Conservation (phyloP, 2,888 invertebrate species). For the Bellardia bayeri region DNA sequence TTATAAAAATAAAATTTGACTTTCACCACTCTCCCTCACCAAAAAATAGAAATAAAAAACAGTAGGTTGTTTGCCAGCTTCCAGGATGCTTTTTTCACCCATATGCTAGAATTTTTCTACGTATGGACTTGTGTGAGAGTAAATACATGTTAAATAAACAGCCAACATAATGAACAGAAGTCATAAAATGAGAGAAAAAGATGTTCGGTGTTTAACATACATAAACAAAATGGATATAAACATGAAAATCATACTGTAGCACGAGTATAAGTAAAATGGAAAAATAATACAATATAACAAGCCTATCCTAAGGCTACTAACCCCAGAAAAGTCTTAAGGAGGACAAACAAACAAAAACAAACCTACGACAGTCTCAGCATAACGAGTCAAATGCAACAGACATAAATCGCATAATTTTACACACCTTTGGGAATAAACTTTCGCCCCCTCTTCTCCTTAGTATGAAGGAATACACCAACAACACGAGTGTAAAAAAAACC, state of each 20-base stretch:
- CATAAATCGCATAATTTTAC: slow-evolving; percentile 75
- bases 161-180: slow-evolving; percentile 54
- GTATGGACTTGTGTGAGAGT: slow-evolving; percentile 1
- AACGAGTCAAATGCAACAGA: slow-evolving; percentile 67
- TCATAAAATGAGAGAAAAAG: slow-evolving; percentile 44
- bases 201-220: slow-evolving; percentile 49
- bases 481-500: slow-evolving; percentile 49
- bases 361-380: neutral
- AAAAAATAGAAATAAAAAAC: slow-evolving; percentile 1
- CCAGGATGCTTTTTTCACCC: slow-evolving; percentile 32
- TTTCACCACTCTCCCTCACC: slow-evolving; percentile 49
- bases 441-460: neutral
- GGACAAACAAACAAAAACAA: neutral
- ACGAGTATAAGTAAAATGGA: slow-evolving; percentile 34
- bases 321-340: slow-evolving; percentile 64
- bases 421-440: slow-evolving; percentile 75
- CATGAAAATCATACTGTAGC: slow-evolving; percentile 51
- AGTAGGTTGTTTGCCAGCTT: slow-evolving; percentile 44
- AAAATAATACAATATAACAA: slow-evolving; percentile 59
- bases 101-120: slow-evolving; percentile 67
- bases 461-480: neutral
- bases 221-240: slow-evolving; percentile 45
- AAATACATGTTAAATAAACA: slow-evolving; percentile 62
- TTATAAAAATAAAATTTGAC: slow-evolving; percentile 55
- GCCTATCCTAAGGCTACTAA: slow-evolving; percentile 71